Evolutionary conservation across 2,113 vertebrate genomes (phyloP).

Genomic region (Xenopus laevis): DNA sequence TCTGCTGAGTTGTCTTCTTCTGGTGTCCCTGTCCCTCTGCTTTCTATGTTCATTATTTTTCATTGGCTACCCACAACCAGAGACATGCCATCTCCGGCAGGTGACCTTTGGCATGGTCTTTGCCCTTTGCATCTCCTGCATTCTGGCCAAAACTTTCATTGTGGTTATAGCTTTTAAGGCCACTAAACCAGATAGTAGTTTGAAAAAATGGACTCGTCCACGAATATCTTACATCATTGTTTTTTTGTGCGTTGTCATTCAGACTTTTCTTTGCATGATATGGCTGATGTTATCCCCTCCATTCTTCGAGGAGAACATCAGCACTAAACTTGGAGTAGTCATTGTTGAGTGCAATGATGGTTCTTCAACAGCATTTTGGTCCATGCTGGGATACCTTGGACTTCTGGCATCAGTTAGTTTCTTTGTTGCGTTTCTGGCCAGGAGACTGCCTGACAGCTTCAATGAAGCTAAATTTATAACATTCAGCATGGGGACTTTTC

Average conservation of each 20-base stretch:
- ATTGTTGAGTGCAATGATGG: constrained; percentile 51
- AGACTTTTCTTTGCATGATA: constrained; percentile 13
- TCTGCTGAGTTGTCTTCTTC: constrained; percentile 11
- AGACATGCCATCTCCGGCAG: background rate
- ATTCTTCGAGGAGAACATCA: constrained; percentile 45
- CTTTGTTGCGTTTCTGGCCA: constrained; percentile 49
- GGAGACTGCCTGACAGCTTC: constrained; percentile 50
- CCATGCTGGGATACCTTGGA: constrained; percentile 49
- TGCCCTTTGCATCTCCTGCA: constrained; percentile 3
- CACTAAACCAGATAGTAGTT: constrained; percentile 6
- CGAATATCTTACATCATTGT: constrained; percentile 11
- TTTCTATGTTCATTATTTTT: constrained; percentile 34
- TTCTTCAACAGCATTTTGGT: constrained; percentile 50
- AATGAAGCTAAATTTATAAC: constrained; percentile 29
- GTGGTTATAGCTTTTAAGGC: constrained; percentile 45
- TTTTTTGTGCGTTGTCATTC: background rate
- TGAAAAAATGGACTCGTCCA: constrained; percentile 20
- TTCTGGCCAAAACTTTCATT: constrained; percentile 17
- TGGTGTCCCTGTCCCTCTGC: constrained; percentile 11
- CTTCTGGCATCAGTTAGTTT: constrained; percentile 48
- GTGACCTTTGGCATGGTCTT: constrained; percentile 19
- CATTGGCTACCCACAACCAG: background rate
- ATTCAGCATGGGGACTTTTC: constrained; percentile 11
- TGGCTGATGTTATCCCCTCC: constrained; percentile 47
- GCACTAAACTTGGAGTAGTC: constrained; percentile 44